Evolutionary conservation across 2,888 invertebrate species (phyloP), one percentile per base, ranked within the genome.

Genomic region (Conus canariensis): DNA sequence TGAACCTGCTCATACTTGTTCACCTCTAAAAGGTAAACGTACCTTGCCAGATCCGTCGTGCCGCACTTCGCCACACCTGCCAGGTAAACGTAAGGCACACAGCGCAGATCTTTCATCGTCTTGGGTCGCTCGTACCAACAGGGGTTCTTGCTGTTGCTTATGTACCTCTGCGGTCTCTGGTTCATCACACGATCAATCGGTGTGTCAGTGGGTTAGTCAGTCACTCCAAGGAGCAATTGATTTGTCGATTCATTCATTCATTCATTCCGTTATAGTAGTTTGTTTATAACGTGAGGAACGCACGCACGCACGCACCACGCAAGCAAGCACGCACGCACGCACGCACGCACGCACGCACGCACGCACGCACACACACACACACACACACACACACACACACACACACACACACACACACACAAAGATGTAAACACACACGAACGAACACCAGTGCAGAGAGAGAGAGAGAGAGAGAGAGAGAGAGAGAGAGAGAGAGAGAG

Each of bases 11-110:
- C 74, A 10, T 25, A 77, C 45, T 45, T 45, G 45, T 45, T 4
- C 45, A 45, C 45, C 45, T 45, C 45, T 45, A 45, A 45, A 45
- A 77, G n/a, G 9, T 25, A 77, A 3, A n/a, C 82, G 10, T 25
- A 85, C 86, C 86, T 86, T 74, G 45, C 77, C 1, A 90, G 45
- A 60, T 90, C 90, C 2, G 91, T 88, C 19, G 91, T 88, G 6
- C 85, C 88, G 45, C 90, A 90, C 56, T 91, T 90, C 25, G 90
- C 90, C 82, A 90, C 90, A 10, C 91, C 90, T 6, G 90, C 88
- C 87, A 90, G 58, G 22, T 90, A 87, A 74, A 90, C 88, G 80
- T 88, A 90, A 12, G 90, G 91, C 59, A 88, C 59, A 80, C 90
- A 90, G 25, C 77, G 85, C 22, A 90, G 82, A 0, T 25, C 64